Base-by-base conservation (phyloP, 2,888 invertebrate genomes). In the Epistrophe grossulariae region DNA sequence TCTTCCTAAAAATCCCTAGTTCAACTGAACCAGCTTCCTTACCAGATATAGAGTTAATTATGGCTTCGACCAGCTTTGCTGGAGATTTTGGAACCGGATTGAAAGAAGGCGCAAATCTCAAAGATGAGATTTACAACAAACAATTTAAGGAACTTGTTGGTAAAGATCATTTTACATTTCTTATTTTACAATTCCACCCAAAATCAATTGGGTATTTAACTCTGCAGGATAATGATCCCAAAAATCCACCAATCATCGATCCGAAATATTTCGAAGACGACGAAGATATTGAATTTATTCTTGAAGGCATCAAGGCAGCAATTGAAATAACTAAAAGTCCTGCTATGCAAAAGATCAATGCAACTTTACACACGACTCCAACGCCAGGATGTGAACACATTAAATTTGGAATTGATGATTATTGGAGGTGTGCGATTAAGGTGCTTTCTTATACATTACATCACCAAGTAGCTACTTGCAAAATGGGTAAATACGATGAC, bases 161-260 rank as follows among this genome's bases (percentile, higher is more conserved):
- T 11, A 88, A 88, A 68, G 96, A 94, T 93, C 94, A 94, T n/a
- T 95, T 94, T 93, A 94, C 93, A 64, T 92, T 95, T 15, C 94
- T 96, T 73, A 94, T 96, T 0, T 95, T 97, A 93, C 92, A 97
- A 40, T 94, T 97, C 71, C 95, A 96, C 90, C 97, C 97, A 0
- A 94, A 95, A 90, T 97, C 97, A 15, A 93, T 94, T 19, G 97
- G 97, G 0, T 93, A 94, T 5, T 89, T 97, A 0, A 94, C 94
- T 91, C 93, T 98, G 13, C 95, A 94, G 89, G 95, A 96, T 45
- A 95, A 93, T 28, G 88, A 96, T 90, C 95, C 95, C 0, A 92
- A 93, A 48, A 93, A 94, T 24, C 93, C 94, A 90, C 96, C 96
- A 0, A 91, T 93, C 28, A 94, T 96, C 52, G 93, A 95, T 89